Conservation (phyloP, 92 coral and sea anemone species). For the Epizoanthus scotinus region DNA sequence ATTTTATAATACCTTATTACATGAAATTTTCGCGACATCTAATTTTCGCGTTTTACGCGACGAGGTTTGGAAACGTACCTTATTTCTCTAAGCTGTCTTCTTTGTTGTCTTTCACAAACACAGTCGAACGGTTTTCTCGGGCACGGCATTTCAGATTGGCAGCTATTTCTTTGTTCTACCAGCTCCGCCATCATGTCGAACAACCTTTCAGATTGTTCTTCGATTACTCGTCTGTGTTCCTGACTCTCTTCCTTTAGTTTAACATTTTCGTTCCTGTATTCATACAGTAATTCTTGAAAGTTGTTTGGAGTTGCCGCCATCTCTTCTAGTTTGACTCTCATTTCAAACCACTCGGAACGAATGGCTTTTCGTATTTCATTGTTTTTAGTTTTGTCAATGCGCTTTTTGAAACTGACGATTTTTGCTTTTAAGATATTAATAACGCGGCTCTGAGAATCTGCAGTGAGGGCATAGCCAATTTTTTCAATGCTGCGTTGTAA, state of each 20-base stretch:
- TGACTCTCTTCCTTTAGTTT: no score
- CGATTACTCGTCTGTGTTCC: no score
- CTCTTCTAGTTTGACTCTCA: no score
- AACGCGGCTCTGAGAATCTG: conserved; percentile 12
- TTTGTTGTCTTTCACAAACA: neutral
- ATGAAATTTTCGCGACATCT: no score
- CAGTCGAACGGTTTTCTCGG: neutral
- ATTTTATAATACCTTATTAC: no score
- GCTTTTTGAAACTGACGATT: neutral
- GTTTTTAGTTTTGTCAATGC: neutral
- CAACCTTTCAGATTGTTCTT: no score
- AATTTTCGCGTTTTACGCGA: no score
- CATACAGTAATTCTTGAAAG: no score
- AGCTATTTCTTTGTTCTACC: neutral
- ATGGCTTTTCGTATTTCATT: neutral
- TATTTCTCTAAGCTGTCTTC: neutral
- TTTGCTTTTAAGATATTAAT: neutral
- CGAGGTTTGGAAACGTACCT: no score
- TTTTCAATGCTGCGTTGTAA: neutral
- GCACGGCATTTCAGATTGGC: neutral
- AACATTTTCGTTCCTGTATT: no score
- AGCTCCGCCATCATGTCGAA: neutral
- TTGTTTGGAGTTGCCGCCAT: no score
- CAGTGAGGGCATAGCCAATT: neutral
- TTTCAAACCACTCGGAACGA: no score